Conservation (phyloP, 2,113 vertebrate genomes). For the Engraulis encrasicolus region DNA sequence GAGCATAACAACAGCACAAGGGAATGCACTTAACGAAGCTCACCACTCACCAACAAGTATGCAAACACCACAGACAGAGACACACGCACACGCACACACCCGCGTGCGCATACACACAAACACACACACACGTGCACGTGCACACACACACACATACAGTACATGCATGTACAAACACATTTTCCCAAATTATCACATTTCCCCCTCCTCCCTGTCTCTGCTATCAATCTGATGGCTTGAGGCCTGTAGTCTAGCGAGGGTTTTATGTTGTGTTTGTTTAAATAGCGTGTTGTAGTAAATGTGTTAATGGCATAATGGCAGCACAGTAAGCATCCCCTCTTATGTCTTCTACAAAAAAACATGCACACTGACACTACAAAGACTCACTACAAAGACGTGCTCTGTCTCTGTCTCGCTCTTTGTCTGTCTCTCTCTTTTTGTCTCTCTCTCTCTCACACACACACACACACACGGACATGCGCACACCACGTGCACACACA, state of each 20-base stretch:
- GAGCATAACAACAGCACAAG: slow-evolving; percentile 1
- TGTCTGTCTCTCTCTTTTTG: too few relatives aligned
- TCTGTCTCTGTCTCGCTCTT: too few relatives aligned
- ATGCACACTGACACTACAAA: neutral
- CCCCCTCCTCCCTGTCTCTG: neutral
- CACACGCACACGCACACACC: slow-evolving; percentile 16
- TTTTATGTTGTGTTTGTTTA: neutral
- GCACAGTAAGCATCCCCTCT: neutral
- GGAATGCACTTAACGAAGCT: slow-evolving; percentile 9
- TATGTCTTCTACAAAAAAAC: neutral
- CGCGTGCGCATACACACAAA: neutral
- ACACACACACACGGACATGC: too few relatives aligned
- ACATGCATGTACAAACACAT: neutral
- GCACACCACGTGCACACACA: neutral
- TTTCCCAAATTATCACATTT: neutral
- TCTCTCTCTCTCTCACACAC: too few relatives aligned
- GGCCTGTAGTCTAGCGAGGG: neutral
- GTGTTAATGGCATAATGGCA: neutral
- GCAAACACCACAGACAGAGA: slow-evolving; percentile 69
- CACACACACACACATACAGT: neutral
- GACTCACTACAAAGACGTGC: too few relatives aligned
- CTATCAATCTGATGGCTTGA: neutral
- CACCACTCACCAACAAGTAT: neutral
- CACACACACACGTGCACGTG: slow-evolving; percentile 58
- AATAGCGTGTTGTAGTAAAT: neutral